Base-by-base conservation (phyloP, 2,888 invertebrate genomes). In the Apamea sordens region DNA sequence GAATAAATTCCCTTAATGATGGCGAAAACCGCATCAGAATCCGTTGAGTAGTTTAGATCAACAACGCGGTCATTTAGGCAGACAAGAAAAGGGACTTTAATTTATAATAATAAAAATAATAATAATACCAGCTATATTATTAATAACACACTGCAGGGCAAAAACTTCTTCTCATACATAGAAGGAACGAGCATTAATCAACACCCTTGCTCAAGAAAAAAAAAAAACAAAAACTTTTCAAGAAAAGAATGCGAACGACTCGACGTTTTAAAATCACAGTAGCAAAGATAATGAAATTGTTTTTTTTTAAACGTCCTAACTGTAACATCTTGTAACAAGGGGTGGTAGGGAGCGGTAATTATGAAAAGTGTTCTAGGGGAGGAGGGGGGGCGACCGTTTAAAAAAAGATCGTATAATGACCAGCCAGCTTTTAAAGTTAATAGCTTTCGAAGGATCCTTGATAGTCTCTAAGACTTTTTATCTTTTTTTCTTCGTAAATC, bases 311-410 rank as follows among this genome's bases (percentile, higher is more conserved):
- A 86, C 86, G 87, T 80, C 73, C 84, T 90, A 91, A 93, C 92
- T 93, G 93, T 94, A 95, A 96, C 96, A 96, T 96, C 96, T 96
- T 95, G 95, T 96, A 92, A 94, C 93, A 93, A 94, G 94, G 81
- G 89, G 91, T 24, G 79, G 90, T 89, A 90, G 92, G 92, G 92
- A 90, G 92, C 92, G 93, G 95, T 96, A 96, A 97, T 96, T 96
- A 96, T 95, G 96, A 96, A 96, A 96, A 97, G 96, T 96, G 96
- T 96, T 95, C 94, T 79, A 89, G 92, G 89, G 95, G 94, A 93
- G 90, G 64, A 47, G 56, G 93, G 94, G 93, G 92, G 89, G 93
- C 91, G 91, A 92, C 93, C 95, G 94, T 94, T 95, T 94, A 94
- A 95, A 96, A 95, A 96, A 95, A 95, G 92, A 92, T 93, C 67